Evolutionary conservation across 2,888 invertebrate species (phyloP), one percentile per base, ranked within the genome.

Genomic region (Drosophila cognata): DNA sequence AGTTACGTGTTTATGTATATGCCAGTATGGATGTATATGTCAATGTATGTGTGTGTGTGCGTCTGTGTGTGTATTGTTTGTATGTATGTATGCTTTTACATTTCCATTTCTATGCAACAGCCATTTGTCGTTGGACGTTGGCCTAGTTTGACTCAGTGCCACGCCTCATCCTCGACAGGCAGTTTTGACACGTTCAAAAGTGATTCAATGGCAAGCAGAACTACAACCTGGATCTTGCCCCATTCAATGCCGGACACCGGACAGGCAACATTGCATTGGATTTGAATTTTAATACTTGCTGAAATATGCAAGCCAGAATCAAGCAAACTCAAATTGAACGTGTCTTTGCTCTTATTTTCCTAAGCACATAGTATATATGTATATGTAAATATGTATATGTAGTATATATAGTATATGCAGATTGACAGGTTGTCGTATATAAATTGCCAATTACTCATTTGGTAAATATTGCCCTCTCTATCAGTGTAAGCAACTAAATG

Each of bases 151-250:
- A 58, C 11, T 41, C 29, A 41, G 13, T 41, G 56, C 66, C 68
- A 68, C 62, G 63, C 63, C 72, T 57, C 71, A 58, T 51, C 25
- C 66, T 48, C 53, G 48, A 41, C 71, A 21, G 62, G 55, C 67
- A 69, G 67, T 74, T 86, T 71, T 57, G 61, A 67, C 81, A 81
- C 81, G 79, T 81, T 76, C 73, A 72, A 77, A 77, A 74, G 81
- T 82, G 74, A 74, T 74, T 81, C 81, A 77, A 79, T 77, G 66
- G 71, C 60, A 46, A 70, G 66, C 25, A 10, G 16, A 18, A 16
- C 8, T 25, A 72, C 56, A 61, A 29, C 52, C 79, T 70, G 77
- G 74, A 79, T 11, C 55, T 55, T 55, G 55, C 1, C 36, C 18
- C 11, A 55, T n/a, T 55, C 52, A 41, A 53, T 58, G 56, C 50